phyloP scores from a whole-genome alignment of 2,888 invertebrate genomes.

The Macrosiphum euphorbiae region DNA sequence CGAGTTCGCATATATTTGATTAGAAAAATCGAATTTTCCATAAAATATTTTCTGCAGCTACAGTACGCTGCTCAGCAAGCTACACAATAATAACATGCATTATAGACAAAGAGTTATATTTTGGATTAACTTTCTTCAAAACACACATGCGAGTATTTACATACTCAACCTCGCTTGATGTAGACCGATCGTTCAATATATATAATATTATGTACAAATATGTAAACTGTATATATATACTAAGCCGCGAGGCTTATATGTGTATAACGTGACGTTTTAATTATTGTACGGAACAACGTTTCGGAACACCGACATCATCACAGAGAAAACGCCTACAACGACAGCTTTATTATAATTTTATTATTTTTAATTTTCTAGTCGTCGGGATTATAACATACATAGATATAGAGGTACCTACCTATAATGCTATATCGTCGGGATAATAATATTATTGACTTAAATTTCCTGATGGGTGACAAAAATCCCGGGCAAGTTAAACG shows the following conservation, averaged over 20 bases:
- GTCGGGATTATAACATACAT: not conserved
- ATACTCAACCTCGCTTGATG: not conserved
- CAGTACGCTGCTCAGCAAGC: not conserved
- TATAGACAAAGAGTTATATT: not conserved
- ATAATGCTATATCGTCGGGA: not conserved
- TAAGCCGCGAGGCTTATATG: constrained; percentile 34
- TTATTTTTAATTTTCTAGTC: constrained; percentile 31
- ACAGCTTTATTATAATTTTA: constrained; percentile 41
- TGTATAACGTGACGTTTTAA: constrained; percentile 46
- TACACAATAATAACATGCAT: not conserved
- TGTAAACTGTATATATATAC: not conserved
- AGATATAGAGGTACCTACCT: no score
- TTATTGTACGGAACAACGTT: constrained; percentile 35
- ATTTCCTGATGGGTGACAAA: constrained; percentile 46
- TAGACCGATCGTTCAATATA: not conserved
- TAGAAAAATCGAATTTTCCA: not conserved
- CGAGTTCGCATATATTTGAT: not conserved
- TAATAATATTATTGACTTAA: constrained; percentile 23
- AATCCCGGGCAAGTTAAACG: not conserved
- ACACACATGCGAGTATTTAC: constrained; percentile 15
- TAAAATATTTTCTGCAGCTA: not conserved
- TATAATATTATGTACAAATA: not conserved
- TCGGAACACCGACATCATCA: not conserved
- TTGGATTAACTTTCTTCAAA: constrained; percentile 22
- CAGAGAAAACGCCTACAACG: constrained; percentile 37